phyloP scores from a whole-genome alignment of 53 echinoderm and acorn worm genomes.

The Holothuria scabra region DNA sequence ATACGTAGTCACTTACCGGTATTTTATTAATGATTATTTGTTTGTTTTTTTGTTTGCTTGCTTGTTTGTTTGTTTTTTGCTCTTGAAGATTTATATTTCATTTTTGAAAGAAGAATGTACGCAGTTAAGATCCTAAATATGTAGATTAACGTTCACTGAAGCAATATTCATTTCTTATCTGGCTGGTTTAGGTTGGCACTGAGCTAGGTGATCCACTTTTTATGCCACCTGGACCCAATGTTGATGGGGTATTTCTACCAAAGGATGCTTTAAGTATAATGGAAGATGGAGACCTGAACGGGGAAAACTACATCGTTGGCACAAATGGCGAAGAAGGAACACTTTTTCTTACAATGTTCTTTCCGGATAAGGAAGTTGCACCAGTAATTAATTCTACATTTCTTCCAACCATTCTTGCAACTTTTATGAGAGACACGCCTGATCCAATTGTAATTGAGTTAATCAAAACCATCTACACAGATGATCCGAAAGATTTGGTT shows the following conservation, averaged over 20 bases:
- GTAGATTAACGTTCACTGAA: no score
- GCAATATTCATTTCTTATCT: no score
- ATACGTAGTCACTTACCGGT: conserved; percentile 40
- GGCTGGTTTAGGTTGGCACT: conserved; percentile 47
- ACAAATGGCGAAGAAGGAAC: conserved; percentile 62
- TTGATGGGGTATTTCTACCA: conserved; percentile 47
- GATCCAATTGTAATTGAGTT: conserved; percentile 4
- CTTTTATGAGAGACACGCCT: not conserved
- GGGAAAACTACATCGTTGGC: conserved; percentile 56
- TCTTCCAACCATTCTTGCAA: not conserved
- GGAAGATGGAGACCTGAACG: conserved; percentile 7
- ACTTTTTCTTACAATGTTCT: conserved; percentile 42
- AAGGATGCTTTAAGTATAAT: conserved; percentile 28
- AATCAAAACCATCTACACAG: conserved; percentile 1
- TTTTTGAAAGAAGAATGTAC: no score
- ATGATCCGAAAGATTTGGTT: not conserved
- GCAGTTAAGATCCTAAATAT: no score
- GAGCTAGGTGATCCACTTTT: not conserved
- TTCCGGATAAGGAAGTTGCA: conserved; percentile 33
- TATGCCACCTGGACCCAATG: conserved; percentile 41
- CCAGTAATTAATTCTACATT: conserved; percentile 5
- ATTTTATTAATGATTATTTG: no score
- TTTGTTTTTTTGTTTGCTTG: no score
- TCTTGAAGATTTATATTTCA: no score
- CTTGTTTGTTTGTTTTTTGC: no score